Conservation (phyloP, 2,888 invertebrate genomes). For the Metacarcinus magister region DNA sequence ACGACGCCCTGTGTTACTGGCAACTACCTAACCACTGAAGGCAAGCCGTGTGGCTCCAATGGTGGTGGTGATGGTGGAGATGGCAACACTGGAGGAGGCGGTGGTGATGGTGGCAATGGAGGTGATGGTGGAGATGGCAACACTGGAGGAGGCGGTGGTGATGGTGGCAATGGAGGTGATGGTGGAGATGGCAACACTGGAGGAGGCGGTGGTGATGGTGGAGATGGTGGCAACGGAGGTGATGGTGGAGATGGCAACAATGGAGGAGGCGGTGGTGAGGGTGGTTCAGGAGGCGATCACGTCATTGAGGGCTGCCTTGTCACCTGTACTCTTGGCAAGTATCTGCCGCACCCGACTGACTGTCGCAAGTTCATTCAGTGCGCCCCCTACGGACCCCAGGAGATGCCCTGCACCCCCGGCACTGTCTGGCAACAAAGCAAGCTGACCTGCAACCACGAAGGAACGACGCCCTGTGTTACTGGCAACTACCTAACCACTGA, state of each 20-base stretch:
- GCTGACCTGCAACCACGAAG: conserved; percentile 70
- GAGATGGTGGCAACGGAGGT: not conserved
- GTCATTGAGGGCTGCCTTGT: conserved; percentile 67
- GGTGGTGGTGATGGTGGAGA: not conserved
- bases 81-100: conserved; percentile 52
- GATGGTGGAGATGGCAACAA: not conserved
- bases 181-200: not conserved
- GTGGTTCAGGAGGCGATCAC: conserved; percentile 36
- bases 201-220: no score
- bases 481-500: conserved; percentile 47
- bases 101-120: not conserved
- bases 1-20: conserved; percentile 66
- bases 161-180: conserved; percentile 1
- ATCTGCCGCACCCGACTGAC: conserved; percentile 79
- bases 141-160: no score
- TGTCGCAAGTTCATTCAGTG: conserved; percentile 83
- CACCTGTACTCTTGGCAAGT: conserved; percentile 63
- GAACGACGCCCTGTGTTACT: conserved; percentile 62
- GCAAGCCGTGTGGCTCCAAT: conserved; percentile 62
- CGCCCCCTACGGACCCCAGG: conserved; percentile 73
- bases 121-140: conserved; percentile 57
- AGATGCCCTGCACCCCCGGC: conserved; percentile 68
- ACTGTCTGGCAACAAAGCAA: conserved; percentile 66
- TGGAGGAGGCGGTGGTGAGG: not conserved
- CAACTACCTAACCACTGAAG: conserved; percentile 60